phyloP scores from a whole-genome alignment of 2,888 invertebrate species.

The Chrysolina americana region DNA sequence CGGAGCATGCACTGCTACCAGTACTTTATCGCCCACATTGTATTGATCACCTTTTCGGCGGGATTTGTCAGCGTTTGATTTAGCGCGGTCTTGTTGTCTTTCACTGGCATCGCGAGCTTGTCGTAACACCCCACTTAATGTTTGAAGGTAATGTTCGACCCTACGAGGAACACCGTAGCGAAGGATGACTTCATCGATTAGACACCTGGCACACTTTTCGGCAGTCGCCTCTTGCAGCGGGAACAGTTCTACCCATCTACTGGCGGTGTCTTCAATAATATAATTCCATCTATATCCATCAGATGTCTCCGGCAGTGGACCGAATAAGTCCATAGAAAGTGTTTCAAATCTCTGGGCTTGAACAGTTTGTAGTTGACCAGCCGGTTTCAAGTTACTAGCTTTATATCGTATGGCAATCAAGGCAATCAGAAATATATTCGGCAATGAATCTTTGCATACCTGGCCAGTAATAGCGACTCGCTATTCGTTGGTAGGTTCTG shows the following conservation, averaged over 20 bases:
- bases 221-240: conserved; percentile 41
- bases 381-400: conserved; percentile 25
- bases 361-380: conserved; percentile 32
- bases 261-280: conserved; percentile 55
- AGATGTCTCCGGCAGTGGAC: conserved; percentile 36
- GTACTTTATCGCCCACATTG: conserved; percentile 37
- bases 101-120: conserved; percentile 32
- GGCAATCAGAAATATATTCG: conserved; percentile 2
- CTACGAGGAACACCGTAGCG: conserved; percentile 61
- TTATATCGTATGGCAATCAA: conserved; percentile 33
- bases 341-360: conserved; percentile 23
- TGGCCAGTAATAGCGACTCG: conserved; percentile 15
- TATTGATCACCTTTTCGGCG: conserved; percentile 40
- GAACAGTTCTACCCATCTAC: conserved; percentile 56
- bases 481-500: conserved; percentile 39
- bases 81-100: conserved; percentile 26
- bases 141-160: conserved; percentile 44
- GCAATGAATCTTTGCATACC: conserved; percentile 23
- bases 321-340: conserved; percentile 27
- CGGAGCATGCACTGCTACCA: conserved; percentile 27
- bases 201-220: conserved; percentile 47
- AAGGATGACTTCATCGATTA: conserved; percentile 56
- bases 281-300: conserved; percentile 50
- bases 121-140: conserved; percentile 17
- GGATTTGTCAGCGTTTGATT: conserved; percentile 38